Evolutionary conservation across 2,888 invertebrate species (phyloP).

Genomic region (Molanna angustata): DNA sequence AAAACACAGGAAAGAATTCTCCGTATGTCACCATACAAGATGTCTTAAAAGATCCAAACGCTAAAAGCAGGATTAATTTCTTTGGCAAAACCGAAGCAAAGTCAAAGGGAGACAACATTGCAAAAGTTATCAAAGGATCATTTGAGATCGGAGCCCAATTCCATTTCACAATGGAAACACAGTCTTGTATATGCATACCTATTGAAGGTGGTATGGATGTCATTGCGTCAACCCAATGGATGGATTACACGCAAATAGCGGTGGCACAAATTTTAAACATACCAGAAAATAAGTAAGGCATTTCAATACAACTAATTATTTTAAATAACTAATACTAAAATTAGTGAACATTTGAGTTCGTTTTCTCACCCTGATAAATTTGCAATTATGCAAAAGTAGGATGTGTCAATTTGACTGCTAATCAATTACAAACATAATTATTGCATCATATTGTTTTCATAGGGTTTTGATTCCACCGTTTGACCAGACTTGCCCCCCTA

Average conservation of each 20-base stretch:
- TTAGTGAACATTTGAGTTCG: too few species aligned
- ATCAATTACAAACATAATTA: too few species aligned
- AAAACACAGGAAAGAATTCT: conserved; percentile 44
- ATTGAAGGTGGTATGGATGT: conserved; percentile 67
- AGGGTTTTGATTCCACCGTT: too few species aligned
- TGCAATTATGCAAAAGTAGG: too few species aligned
- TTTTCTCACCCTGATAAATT: too few species aligned
- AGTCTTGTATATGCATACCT: conserved; percentile 61
- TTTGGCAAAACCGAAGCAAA: conserved; percentile 41
- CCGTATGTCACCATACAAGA: conserved; percentile 49
- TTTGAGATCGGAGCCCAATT: conserved; percentile 63
- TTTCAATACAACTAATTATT: too few species aligned
- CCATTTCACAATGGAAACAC: conserved; percentile 77
- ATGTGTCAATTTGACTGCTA: too few species aligned
- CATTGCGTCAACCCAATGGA: conserved; percentile 62
- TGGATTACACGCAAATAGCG: conserved; percentile 58
- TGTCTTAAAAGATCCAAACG: conserved; percentile 48
- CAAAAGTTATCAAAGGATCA: conserved; percentile 56
- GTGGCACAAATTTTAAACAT: conserved; percentile 55
- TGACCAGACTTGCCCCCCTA: too few species aligned
- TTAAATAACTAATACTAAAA: too few species aligned
- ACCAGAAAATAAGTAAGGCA: conserved; percentile 59
- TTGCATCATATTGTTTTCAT: too few species aligned
- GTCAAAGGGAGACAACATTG: conserved; percentile 44
- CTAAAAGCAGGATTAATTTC: conserved; percentile 44